Evolutionary conservation across 2,797 vertebrate species (phyloP).

Genomic region (Urophycis tenuis): DNA sequence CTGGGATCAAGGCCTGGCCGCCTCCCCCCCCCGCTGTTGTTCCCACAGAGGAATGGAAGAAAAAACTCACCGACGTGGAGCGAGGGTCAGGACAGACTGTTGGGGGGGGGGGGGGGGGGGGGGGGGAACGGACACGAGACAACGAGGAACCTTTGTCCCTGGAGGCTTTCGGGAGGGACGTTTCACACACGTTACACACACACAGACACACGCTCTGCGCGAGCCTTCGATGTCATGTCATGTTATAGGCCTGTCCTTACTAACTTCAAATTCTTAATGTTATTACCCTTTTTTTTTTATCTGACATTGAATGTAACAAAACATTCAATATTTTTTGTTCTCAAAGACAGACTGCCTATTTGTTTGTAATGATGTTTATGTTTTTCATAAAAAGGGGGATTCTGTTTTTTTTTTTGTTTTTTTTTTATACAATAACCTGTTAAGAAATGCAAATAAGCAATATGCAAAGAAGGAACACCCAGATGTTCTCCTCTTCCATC

Average conservation of each 20-base stretch:
- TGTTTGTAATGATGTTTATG: conserved; percentile 28
- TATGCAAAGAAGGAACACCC: conserved; percentile 19
- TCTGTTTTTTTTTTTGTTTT: too few relatives aligned
- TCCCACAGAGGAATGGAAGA: conserved; percentile 35
- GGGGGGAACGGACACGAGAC: not conserved
- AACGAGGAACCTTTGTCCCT: not conserved
- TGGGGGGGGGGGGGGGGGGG: too few relatives aligned
- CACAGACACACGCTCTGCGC: conserved; percentile 19
- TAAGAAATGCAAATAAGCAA: conserved; percentile 26
- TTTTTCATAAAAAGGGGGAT: conserved; percentile 26
- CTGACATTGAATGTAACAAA: conserved; percentile 39
- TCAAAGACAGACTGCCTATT: conserved; percentile 44
- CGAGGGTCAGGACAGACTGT: not conserved
- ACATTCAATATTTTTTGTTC: conserved; percentile 44
- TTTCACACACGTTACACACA: too few relatives aligned
- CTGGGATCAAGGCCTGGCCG: conserved; percentile 20
- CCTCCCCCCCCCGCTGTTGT: conserved; percentile 22
- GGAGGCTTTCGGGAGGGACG: conserved; percentile 30
- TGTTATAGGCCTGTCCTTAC: conserved; percentile 48
- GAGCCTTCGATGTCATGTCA: conserved; percentile 35
- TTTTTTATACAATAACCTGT: conserved; percentile 29
- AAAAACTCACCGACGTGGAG: conserved; percentile 12
- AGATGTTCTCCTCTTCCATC: conserved; percentile 34
- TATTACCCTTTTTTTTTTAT: conserved; percentile 45
- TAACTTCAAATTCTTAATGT: conserved; percentile 42